A percentile compares a stretch with the other conserved stretches of the same genome.
These are phyloP conservation scores for Rhogogaster chlorosoma DNA, from an alignment of 2,888 invertebrate species.

Conservation along the genomic window DNA sequence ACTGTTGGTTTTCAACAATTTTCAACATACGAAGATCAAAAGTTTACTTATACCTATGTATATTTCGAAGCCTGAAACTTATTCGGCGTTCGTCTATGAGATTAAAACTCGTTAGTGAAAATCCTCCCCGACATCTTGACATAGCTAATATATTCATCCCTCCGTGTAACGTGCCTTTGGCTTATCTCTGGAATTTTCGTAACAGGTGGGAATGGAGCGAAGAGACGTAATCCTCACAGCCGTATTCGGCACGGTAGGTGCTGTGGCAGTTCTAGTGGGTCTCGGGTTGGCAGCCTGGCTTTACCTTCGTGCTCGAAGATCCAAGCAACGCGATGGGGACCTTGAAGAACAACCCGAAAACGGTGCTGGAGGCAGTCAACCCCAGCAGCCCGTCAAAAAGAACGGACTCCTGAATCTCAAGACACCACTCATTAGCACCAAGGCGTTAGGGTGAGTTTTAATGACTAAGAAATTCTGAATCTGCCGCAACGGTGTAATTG, in stretches of 20 bases:
- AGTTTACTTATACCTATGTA: neutral
- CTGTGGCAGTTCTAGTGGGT: conserved; percentile 80
- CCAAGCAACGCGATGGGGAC: conserved; percentile 81
- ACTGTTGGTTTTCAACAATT: neutral
- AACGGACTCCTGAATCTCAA: conserved; percentile 86
- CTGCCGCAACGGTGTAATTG: neutral
- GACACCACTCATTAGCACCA: conserved; percentile 87
- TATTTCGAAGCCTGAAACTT: neutral
- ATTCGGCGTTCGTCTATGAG: neutral
- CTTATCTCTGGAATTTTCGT: conserved; percentile 60
- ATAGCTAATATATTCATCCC: conserved; percentile 9
- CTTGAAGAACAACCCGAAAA: conserved; percentile 81
- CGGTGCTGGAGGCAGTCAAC: conserved; percentile 77
- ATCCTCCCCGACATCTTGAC: neutral
- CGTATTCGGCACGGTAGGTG: conserved; percentile 83
- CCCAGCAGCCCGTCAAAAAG: conserved; percentile 77
- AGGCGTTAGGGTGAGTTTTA: conserved; percentile 85
- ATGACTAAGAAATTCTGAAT: neutral
- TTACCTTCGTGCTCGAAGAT: conserved; percentile 80
- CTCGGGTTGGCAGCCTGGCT: conserved; percentile 80
- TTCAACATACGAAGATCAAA: neutral
- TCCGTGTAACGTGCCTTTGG: neutral
- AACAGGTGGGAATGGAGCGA: conserved; percentile 85
- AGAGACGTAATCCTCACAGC: conserved; percentile 84
- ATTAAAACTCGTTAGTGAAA: conserved; percentile 11